These are phyloP conservation scores for Tridacna crocea DNA, from an alignment of 2,888 invertebrate species.

Conservation along the genomic window DNA sequence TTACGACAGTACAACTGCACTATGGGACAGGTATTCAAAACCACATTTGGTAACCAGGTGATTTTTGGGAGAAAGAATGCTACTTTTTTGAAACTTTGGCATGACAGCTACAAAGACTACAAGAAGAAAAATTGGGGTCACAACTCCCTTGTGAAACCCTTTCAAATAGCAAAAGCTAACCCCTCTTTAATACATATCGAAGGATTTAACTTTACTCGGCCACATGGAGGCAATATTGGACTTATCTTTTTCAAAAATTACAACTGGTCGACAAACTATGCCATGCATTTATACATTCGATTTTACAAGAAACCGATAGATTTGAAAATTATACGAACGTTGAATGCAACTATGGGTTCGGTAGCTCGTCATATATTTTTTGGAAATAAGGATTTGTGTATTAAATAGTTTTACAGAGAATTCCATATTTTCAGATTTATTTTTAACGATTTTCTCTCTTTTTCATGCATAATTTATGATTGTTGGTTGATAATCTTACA, in stretches of 20 bases:
- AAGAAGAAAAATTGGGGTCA: conserved; percentile 18
- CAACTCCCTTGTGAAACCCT: conserved; percentile 22
- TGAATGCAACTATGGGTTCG: conserved; percentile 59
- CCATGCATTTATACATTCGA: conserved; percentile 53
- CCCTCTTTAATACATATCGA: conserved; percentile 35
- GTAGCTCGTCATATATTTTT: conserved; percentile 56
- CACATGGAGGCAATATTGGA: conserved; percentile 15
- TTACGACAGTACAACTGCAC: conserved; percentile 28
- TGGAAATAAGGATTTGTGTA: conserved; percentile 58
- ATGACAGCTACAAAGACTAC: conserved; percentile 32
- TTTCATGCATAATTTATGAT: too few relatives aligned
- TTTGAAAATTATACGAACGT: conserved; percentile 41
- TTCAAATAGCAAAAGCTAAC: conserved; percentile 23
- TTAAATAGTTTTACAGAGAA: neutral
- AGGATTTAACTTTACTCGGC: conserved; percentile 36
- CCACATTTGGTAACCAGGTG: conserved; percentile 22
- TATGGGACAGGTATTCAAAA: conserved; percentile 22
- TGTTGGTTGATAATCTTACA: too few relatives aligned
- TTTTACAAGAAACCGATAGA: conserved; percentile 45
- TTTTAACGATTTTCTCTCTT: too few relatives aligned
- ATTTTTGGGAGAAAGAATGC: conserved; percentile 32
- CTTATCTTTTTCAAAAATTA: conserved; percentile 50
- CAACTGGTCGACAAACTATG: conserved; percentile 60
- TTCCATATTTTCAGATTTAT: neutral
- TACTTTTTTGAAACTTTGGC: conserved; percentile 34